Evolutionary conservation across 23 tunicate species (phyloP).

Genomic region (Phallusia fumigata): DNA sequence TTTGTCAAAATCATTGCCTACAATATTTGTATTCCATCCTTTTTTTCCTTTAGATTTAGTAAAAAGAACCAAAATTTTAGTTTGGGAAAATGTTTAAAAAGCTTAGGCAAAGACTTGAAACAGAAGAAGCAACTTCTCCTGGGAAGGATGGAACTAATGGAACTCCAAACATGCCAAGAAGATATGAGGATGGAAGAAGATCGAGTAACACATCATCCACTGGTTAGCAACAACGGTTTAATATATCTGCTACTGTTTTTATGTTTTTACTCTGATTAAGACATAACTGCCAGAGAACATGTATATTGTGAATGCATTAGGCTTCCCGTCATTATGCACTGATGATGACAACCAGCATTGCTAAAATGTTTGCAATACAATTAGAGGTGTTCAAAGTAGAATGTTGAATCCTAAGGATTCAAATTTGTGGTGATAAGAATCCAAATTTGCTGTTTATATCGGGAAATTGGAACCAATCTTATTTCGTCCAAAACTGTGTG

Average conservation of each 20-base stretch:
- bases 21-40: neutral
- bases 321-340: no score
- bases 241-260: neutral
- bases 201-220: neutral
- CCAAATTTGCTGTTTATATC: no score
- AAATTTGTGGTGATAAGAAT: no score
- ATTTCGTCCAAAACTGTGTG: no score
- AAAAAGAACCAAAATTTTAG: neutral
- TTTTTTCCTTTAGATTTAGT: neutral
- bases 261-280: neutral
- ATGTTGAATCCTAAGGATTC: no score
- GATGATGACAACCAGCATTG: no score
- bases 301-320: no score
- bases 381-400: no score
- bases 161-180: neutral
- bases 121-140: slow-evolving; percentile 27
- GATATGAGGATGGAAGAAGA: slow-evolving; percentile 22
- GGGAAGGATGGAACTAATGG: neutral
- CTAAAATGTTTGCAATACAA: no score
- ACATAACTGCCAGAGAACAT: no score
- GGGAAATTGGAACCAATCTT: no score
- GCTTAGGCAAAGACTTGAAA: slow-evolving; percentile 53
- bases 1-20: no score
- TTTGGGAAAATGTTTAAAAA: slow-evolving; percentile 38
- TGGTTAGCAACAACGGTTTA: neutral